Conservation (phyloP, 2,797 vertebrate species). For the Australoheros facetus region DNA sequence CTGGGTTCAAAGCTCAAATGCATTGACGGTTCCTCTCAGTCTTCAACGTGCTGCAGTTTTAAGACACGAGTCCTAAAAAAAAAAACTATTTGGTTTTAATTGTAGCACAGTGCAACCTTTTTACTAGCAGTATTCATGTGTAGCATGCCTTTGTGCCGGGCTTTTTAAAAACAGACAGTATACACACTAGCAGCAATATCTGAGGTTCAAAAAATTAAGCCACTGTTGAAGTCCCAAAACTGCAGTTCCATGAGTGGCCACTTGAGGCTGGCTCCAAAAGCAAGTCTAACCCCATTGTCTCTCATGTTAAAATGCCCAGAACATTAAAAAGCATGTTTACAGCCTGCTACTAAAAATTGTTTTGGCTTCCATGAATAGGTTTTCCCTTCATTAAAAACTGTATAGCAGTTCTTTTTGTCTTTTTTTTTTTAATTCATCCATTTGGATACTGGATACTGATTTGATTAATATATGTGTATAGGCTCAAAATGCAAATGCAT, state of each 20-base stretch:
- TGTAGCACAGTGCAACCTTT: neutral
- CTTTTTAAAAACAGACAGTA: neutral
- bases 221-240: neutral
- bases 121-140: neutral
- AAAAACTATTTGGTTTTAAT: neutral
- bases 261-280: neutral
- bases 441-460: neutral
- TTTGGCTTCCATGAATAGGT: neutral
- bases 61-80: neutral
- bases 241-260: neutral
- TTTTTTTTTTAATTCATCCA: neutral
- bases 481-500: no score
- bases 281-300: neutral
- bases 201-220: neutral
- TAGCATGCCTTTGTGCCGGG: neutral
- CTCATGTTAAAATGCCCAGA: neutral
- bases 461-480: neutral
- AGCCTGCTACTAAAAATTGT: neutral
- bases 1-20: neutral
- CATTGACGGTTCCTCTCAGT: neutral
- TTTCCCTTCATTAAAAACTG: neutral
- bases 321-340: neutral
- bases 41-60: neutral
- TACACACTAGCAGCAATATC: neutral
- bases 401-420: neutral